Percentiles rank a stretch among this genome's conserved stretches.
Evolutionary conservation across 2,113 vertebrate genomes (phyloP).

Genomic region (Thunnus maccoyii): DNA sequence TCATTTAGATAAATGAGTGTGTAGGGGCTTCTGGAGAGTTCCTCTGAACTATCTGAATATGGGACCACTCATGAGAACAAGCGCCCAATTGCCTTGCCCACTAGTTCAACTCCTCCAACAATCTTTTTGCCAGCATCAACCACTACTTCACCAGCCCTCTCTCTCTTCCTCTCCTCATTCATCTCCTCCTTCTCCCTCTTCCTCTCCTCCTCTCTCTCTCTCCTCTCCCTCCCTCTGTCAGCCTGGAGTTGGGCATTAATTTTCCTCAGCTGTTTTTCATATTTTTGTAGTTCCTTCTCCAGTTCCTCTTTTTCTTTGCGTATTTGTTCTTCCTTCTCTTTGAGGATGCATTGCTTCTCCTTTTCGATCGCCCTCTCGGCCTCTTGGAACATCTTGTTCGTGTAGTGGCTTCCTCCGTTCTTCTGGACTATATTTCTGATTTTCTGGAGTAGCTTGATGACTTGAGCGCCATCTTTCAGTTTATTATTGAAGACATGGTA

Average conservation of each 20-base stretch:
- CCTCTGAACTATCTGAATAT: too few relatives aligned
- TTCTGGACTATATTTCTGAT: too few relatives aligned
- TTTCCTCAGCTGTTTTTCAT: not conserved
- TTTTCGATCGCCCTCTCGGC: not conserved
- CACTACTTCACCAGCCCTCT: too few relatives aligned
- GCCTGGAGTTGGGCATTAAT: not conserved
- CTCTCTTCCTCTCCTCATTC: too few relatives aligned
- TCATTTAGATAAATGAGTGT: too few relatives aligned
- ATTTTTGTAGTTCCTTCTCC: not conserved
- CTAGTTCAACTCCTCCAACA: too few relatives aligned
- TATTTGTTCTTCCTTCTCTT: not conserved
- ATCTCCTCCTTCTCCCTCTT: too few relatives aligned
- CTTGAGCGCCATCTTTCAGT: not conserved
- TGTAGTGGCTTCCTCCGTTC: constrained; percentile 13
- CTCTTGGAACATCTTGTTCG: constrained; percentile 6
- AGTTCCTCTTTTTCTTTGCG: not conserved
- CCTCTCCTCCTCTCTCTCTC: too few relatives aligned
- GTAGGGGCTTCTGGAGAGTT: too few relatives aligned
- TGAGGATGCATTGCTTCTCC: not conserved
- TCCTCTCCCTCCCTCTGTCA: not conserved
- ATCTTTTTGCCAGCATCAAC: too few relatives aligned
- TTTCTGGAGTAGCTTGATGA: not conserved
- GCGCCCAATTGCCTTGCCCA: too few relatives aligned
- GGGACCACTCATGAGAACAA: too few relatives aligned
- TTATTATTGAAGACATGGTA: constrained; percentile 30